phyloP scores from a whole-genome alignment of 92 coral and sea anemone species.

The Actinernus sp. region DNA sequence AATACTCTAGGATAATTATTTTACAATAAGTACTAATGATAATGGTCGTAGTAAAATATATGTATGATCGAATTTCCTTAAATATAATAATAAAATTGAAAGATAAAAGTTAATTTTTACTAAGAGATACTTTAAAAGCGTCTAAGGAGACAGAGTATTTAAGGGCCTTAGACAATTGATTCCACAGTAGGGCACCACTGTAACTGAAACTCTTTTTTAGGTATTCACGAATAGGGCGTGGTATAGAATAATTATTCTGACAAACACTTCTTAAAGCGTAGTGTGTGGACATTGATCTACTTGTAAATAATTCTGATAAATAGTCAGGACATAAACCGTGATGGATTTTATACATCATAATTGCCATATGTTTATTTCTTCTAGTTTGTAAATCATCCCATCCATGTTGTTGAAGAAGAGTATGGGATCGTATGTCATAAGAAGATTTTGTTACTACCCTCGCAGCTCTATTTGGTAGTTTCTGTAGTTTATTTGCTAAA shows the following conservation, averaged over 20 bases:
- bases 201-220: background rate
- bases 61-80: no score
- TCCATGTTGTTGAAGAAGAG: background rate
- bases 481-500: constrained; percentile 3
- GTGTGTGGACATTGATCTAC: background rate
- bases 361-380: background rate
- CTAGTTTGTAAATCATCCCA: constrained; percentile 2
- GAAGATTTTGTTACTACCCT: constrained; percentile 1
- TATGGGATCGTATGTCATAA: constrained; percentile 2
- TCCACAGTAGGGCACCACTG: background rate
- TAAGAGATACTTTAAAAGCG: no score
- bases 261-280: background rate
- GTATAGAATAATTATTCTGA: background rate
- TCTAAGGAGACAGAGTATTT: no score
- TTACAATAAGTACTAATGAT: no score
- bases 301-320: background rate
- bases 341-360: background rate
- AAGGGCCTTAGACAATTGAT: no score
- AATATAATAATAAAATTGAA: no score
- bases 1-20: no score
- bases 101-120: no score
- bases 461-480: constrained; percentile 10
- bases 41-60: no score
- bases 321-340: background rate
- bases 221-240: background rate